Percentiles rank a stretch among this genome's conserved stretches.
phyloP scores from a whole-genome alignment of 2,888 invertebrate species.

The Alloplasta piceator region DNA sequence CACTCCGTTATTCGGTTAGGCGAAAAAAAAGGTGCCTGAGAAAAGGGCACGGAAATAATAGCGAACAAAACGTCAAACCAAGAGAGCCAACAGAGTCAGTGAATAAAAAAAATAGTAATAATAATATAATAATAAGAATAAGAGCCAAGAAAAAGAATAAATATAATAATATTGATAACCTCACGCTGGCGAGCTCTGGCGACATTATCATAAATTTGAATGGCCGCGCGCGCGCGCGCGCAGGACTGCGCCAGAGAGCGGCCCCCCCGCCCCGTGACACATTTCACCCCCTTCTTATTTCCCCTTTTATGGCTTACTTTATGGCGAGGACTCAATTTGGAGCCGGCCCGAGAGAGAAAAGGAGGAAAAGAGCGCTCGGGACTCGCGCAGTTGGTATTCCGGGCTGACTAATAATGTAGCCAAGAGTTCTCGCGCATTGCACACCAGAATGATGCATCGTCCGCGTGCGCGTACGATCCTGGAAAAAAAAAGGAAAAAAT shows the following conservation, averaged over 20 bases:
- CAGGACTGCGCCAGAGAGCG: conserved; percentile 40
- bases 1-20: conserved; percentile 1
- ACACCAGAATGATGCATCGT: conserved; percentile 85
- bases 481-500: conserved; percentile 19
- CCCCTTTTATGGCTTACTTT: conserved; percentile 83
- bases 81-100: neutral
- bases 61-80: conserved; percentile 38
- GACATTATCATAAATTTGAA: conserved; percentile 82
- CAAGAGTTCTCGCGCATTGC: conserved; percentile 85
- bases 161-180: conserved; percentile 79
- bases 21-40: neutral
- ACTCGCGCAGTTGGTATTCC: conserved; percentile 85
- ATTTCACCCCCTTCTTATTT: conserved; percentile 81
- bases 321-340: conserved; percentile 85
- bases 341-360: conserved; percentile 79
- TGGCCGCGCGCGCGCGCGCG: conserved; percentile 75
- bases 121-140: conserved; percentile 66
- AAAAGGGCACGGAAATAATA: conserved; percentile 27
- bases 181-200: conserved; percentile 69
- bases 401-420: conserved; percentile 87
- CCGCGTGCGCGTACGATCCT: conserved; percentile 71
- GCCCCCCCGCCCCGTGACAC: conserved; percentile 71
- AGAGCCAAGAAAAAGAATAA: conserved; percentile 51
- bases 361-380: conserved; percentile 36
- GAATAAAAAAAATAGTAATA: conserved; percentile 22